Evolutionary conservation across 2,797 vertebrate species (phyloP).

Genomic region (Peromyscus aztecus): DNA sequence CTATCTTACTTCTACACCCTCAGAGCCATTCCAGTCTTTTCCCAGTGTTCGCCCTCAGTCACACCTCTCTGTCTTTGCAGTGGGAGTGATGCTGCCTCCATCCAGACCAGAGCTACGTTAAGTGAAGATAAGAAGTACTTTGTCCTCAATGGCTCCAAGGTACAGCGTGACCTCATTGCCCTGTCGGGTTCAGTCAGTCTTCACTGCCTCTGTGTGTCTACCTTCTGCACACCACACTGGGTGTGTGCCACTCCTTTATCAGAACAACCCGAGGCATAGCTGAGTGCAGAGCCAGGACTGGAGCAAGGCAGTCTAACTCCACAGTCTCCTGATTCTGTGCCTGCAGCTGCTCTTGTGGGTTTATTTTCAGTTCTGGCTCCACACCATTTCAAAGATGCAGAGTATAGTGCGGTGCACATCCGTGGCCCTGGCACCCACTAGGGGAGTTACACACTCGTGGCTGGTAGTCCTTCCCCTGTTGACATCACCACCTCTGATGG

Average conservation of each 20-base stretch:
- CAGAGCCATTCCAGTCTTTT: neutral
- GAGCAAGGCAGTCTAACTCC: neutral
- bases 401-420: too few species aligned
- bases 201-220: rapidly evolving
- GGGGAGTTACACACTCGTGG: too few species aligned
- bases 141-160: constrained; percentile 95
- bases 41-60: neutral
- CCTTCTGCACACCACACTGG: too few species aligned
- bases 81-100: constrained; percentile 96
- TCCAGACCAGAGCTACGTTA: constrained; percentile 92
- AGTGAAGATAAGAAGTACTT: constrained; percentile 94
- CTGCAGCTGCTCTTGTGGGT: neutral
- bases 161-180: constrained; percentile 71
- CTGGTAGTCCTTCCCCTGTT: neutral
- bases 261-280: neutral
- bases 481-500: rapidly evolving
- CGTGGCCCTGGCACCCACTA: rapidly evolving
- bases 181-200: neutral
- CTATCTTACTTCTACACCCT: neutral
- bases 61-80: constrained; percentile 85
- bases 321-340: neutral
- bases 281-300: neutral
- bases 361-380: neutral
- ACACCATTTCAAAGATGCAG: neutral
- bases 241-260: neutral